phyloP scores from a whole-genome alignment of 2,113 vertebrate genomes.

The Corydoras maculifer region DNA sequence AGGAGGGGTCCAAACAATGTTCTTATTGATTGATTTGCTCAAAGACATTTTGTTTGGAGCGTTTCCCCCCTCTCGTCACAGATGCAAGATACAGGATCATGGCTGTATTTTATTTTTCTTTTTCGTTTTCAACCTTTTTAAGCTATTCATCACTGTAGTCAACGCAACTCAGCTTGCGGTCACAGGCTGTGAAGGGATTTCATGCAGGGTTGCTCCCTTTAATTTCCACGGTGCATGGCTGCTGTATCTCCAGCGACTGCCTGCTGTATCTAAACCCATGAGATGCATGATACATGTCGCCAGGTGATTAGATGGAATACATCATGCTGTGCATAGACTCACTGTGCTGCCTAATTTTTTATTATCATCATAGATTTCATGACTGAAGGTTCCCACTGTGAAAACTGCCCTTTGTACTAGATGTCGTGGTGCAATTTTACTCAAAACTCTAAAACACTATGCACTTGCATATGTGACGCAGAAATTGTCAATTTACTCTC shows the following conservation, averaged over 20 bases:
- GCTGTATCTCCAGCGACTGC: slow-evolving; percentile 41
- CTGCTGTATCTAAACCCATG: slow-evolving; percentile 36
- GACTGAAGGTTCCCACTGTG: slow-evolving; percentile 29
- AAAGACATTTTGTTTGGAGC: slow-evolving; percentile 41
- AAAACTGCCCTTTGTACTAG: slow-evolving; percentile 18
- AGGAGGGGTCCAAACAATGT: slow-evolving; percentile 41
- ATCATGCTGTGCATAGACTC: slow-evolving; percentile 18
- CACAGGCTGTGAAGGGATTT: slow-evolving; percentile 47
- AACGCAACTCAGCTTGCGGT: slow-evolving; percentile 37
- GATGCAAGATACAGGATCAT: slow-evolving; percentile 37
- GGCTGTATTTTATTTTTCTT: slow-evolving; percentile 34
- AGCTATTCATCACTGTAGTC: slow-evolving; percentile 39
- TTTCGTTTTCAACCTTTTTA: slow-evolving; percentile 24
- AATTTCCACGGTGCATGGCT: slow-evolving; percentile 45
- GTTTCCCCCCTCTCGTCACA: slow-evolving; percentile 20
- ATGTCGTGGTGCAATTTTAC: slow-evolving; percentile 1
- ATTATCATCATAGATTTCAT: slow-evolving; percentile 41
- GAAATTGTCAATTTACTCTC: background rate
- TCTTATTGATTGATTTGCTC: slow-evolving; percentile 42
- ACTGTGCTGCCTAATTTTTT: slow-evolving; percentile 28
- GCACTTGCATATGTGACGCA: background rate
- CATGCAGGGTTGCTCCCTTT: slow-evolving; percentile 41
- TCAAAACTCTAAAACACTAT: background rate
- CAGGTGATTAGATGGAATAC: slow-evolving; percentile 37
- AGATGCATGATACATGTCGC: slow-evolving; percentile 28